Base-by-base conservation (phyloP, 1,140 invertebrate species). In the Glomeris maerens region DNA sequence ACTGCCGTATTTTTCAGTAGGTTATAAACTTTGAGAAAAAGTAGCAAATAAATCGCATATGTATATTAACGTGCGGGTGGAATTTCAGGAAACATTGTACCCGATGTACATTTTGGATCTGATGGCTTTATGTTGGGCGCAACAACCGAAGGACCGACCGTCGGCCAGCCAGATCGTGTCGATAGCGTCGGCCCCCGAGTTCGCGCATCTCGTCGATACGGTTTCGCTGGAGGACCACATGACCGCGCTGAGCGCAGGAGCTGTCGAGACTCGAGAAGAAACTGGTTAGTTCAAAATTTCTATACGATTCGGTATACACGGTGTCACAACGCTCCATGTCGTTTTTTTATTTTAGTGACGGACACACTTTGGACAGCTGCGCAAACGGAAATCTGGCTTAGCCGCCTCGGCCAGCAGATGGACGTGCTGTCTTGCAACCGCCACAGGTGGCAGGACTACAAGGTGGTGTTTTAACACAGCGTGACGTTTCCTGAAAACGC, bases 111-210 rank as follows among this genome's bases (percentile, higher is more conserved):
- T 93, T 57, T 69, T 98, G 47, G 93, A 97, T 69, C 70, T 94
- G 14, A 97, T 98, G 91, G 86, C 89, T 0, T 74, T 89, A 1
- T 96, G 91, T 62, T 98, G 94, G 94, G 78, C 83, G 2, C 85
- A 92, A 55, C 78, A 83, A 59, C 84, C 91, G 0, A 78, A 79
- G 55, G 76, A 84, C 59, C 73, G 94, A 27, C 93, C 94, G 0
- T 85, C 87, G 0, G 89, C 92, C 0, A 87, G 85, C 62, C 87
- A 95, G 65, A 84, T 98, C 29, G 86, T 95, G 13, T 84, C 83
- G 0, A 88, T 96, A 44, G 81, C 83, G 0, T 82, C 79, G 13
- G 88, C 89, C 1, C 91, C 92, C 0, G 93, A 98, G 70, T 94
- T 92, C 66, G 83, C 81, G 2, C 84, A 92, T 66, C 66, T 95